Evolutionary conservation across 2,797 vertebrate species (phyloP), one percentile per base, ranked within the genome.

Genomic region (Ptychadena robeensis): DNA sequence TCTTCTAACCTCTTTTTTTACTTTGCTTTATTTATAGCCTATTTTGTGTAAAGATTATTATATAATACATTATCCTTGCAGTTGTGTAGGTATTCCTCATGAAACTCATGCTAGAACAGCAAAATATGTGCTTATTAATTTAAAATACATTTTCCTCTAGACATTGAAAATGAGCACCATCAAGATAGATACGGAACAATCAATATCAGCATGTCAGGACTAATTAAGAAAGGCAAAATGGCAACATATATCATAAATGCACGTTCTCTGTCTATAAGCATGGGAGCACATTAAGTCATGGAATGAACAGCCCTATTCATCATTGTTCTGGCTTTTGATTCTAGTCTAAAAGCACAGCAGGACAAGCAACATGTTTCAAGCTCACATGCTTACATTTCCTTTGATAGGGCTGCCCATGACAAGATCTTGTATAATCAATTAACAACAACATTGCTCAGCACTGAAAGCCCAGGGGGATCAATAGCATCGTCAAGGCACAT

Each of bases 391-490:
- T 72, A 57, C 0, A 0, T 88, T 86, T 88, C 81, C 82, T 65
- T 37, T 88, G 88, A 90, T 87, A 69, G 79, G 86, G 82, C 69
- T 88, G 82, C 78, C 84, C 78, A 80, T 73, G 61, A 85, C 87
- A 85, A 65, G 76, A 82, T 83, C 68, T 85, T 76, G 84, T 87
- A 80, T 86, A 89, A 91, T 90, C 81, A 88, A 68, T 91, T 89
- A 87, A 86, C 88, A 82, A 69, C 84, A 86, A 67, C 86, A 86
- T 79, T 82, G 85, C 88, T 88, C 81, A 71, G 73, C 86, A 86
- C 73, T 85, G 85, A 91, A 63, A 32, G 85, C 85, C 83, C 66
- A 70, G 67, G 85, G 85, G 89, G 87, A 90, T 88, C 83, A 87
- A 88, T 85, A 85, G 75, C 1, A 0, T 86, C 79, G 79, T 38